phyloP scores from a whole-genome alignment of 2,888 invertebrate genomes.

The Loripinus fragilis region DNA sequence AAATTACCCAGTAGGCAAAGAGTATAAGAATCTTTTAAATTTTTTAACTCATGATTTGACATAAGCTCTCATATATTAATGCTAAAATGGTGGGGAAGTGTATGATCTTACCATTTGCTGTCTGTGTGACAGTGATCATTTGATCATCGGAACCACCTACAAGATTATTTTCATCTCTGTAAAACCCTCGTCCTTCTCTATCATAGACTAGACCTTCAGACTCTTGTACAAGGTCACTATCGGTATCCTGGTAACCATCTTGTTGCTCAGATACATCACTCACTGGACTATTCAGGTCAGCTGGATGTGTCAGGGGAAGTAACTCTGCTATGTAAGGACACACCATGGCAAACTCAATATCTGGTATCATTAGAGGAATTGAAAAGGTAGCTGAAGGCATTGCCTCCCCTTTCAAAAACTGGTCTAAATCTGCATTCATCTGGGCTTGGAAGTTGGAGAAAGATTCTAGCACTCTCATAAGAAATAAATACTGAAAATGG shows the following conservation, averaged over 20 bases:
- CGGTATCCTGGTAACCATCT: slow-evolving; percentile 38
- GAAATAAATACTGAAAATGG: slow-evolving; percentile 96
- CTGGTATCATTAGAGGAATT: slow-evolving; percentile 91
- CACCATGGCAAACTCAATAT: slow-evolving; percentile 93
- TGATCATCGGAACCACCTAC: slow-evolving; percentile 25
- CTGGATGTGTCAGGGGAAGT: slow-evolving; percentile 52
- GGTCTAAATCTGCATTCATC: slow-evolving; percentile 84
- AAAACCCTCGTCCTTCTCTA: not conserved
- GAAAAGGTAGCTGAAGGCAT: slow-evolving; percentile 36
- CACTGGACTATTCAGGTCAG: slow-evolving; percentile 46
- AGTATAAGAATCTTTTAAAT: too few relatives aligned
- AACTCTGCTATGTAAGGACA: slow-evolving; percentile 73
- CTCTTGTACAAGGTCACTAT: slow-evolving; percentile 29
- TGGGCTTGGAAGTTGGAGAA: slow-evolving; percentile 83
- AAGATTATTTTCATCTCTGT: not conserved
- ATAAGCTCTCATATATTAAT: too few relatives aligned
- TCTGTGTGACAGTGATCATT: slow-evolving; percentile 36
- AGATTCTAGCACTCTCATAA: slow-evolving; percentile 92
- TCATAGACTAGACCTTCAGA: slow-evolving; percentile 6
- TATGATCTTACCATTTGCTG: slow-evolving; percentile 41
- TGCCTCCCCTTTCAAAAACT: slow-evolving; percentile 83
- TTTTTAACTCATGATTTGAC: too few relatives aligned
- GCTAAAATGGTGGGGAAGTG: too few relatives aligned
- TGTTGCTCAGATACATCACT: slow-evolving; percentile 44
- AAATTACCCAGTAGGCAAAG: too few relatives aligned